Base-by-base conservation (phyloP, 2,888 invertebrate species). In the Acanthosepion esculentum region DNA sequence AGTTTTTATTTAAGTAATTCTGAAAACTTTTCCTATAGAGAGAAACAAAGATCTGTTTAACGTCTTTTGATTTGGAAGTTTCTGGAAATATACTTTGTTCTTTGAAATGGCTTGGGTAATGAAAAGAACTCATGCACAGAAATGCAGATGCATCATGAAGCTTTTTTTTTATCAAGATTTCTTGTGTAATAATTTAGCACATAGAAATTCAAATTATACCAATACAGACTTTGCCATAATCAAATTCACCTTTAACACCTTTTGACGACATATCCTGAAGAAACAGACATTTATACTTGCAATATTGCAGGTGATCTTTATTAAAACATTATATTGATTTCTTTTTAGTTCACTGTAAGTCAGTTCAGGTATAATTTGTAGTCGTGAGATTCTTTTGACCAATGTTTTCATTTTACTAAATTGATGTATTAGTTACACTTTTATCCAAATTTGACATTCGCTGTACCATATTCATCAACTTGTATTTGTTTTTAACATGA, bases 181-280 rank as follows among this genome's bases (percentile, higher is more conserved):
- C 78, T n/a, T n/a, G 78, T n/a, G 5, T n/a, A 78, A 33, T 78
- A 78, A 78, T 78, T n/a, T 15, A 78, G n/a, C 78, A 78, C 78
- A 78, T n/a, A 3, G n/a, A 10, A 78, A 78, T n/a, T 78, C n/a
- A n/a, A 78, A 78, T 33, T 12, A 33, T 23, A 50, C 50, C 50
- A 50, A 8, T 59, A 23, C 59, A 59, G 59, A 59, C 59, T 59
- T 59, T 78, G n/a, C 33, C 12, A 78, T n/a, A 78, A 78, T 78
- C 78, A n/a, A 78, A 78, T 78, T 78, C n/a, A 78, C 78, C 78
- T 78, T 78, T 78, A 33, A 78, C n/a, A 78, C 78, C n/a, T n/a
- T 33, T 78, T 33, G 78, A 78, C 12, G n/a, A 15, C 78, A 78
- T n/a, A 78, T 15, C 78, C 78, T 78, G 78, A 78, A 78, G 78